Evolutionary conservation across 1,140 invertebrate species (phyloP), one percentile per base, ranked within the genome.

Genomic region (Tenebrio molitor): DNA sequence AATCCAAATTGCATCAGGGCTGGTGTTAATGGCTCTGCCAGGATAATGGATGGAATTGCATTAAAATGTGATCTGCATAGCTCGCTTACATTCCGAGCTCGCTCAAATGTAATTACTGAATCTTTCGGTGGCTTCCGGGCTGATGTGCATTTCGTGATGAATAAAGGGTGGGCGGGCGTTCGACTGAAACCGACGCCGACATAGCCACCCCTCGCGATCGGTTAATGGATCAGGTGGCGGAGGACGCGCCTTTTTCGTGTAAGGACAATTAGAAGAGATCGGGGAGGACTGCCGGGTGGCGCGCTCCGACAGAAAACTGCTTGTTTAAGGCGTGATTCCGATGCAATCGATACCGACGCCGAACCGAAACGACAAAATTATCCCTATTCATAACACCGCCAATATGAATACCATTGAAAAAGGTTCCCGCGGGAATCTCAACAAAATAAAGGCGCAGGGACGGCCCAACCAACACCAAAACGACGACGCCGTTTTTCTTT

Each of bases 61-160:
- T 83, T 83, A 83, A 83, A 83, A 83, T 82, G 82, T 81, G 82
- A 83, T 83, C 82, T 83, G 82, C 81, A 81, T 81, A 79, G 81
- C 76, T 80, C 77, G 78, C 80, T 75, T 79, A 79, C 80, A 81
- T 80, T 81, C 78, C 77, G 77, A 46, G 39, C 74, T 74, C 74
- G 72, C 77, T 77, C 76, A 81, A 82, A 82, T 79, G 80, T 81
- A 82, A 82, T 82, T 82, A 82, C 81, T 77, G 79, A 78, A 78
- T 78, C 78, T 80, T 81, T 78, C 78, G 71, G 72, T 74, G 74
- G 74, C 73, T 78, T 78, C 77, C 76, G 77, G 74, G 75, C 67
- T 68, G 64, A 71, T 66, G 72, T 46, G 65, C 65, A 68, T 44
- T 46, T 68, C 66, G 72, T 73, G 75, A 71, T 73, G 70, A 74